Evolutionary conservation across 2,888 invertebrate genomes (phyloP).

Genomic region (Pyrgus malvae): DNA sequence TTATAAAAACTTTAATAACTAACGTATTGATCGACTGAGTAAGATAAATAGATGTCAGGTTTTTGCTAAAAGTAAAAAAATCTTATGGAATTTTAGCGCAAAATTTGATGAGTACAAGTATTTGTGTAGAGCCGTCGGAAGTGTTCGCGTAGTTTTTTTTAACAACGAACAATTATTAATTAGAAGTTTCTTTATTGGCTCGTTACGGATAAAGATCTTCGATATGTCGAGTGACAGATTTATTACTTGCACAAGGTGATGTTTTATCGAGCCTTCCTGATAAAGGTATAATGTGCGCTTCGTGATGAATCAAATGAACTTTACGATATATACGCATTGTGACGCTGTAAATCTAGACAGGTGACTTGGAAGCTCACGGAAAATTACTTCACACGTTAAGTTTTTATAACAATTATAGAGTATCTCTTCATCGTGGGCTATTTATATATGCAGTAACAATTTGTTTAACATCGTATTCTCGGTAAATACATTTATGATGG

Average conservation of each 20-base stretch:
- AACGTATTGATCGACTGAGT: constrained; percentile 51
- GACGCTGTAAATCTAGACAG: constrained; percentile 19
- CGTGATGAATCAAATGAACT: constrained; percentile 26
- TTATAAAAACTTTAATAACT: constrained; percentile 48
- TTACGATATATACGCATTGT: constrained; percentile 21
- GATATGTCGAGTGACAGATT: constrained; percentile 72
- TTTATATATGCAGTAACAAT: constrained; percentile 1
- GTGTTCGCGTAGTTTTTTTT: constrained; percentile 50
- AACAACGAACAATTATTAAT: constrained; percentile 71
- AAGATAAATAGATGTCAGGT: constrained; percentile 54
- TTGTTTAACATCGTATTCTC: background rate
- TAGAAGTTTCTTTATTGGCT: constrained; percentile 69
- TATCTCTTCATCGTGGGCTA: background rate
- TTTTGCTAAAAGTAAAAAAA: constrained; percentile 58
- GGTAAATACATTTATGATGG: too few species aligned
- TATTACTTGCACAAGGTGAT: constrained; percentile 66
- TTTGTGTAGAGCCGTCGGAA: constrained; percentile 67
- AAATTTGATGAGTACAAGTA: constrained; percentile 51
- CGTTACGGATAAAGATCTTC: constrained; percentile 63
- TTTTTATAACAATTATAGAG: constrained; percentile 6
- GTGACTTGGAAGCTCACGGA: constrained; percentile 26
- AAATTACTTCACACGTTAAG: constrained; percentile 15
- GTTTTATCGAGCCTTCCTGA: constrained; percentile 61
- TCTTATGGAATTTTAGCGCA: constrained; percentile 50
- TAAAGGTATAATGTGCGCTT: constrained; percentile 27